phyloP scores from a whole-genome alignment of 2,888 invertebrate species.

The Actias luna region DNA sequence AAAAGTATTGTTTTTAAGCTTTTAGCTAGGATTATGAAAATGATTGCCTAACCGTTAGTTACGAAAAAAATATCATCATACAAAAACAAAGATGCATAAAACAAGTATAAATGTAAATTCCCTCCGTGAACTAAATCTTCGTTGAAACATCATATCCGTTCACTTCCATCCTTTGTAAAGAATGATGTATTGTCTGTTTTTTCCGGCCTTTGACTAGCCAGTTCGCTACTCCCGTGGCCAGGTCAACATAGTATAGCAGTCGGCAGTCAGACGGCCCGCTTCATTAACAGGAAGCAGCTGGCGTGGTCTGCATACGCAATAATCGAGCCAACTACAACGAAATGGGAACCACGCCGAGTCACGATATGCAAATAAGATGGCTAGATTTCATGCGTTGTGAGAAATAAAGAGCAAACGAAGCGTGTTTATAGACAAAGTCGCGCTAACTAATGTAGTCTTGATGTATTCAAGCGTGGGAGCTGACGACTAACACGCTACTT shows the following conservation, averaged over 20 bases:
- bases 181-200: conserved; percentile 19
- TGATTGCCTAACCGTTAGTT: too few species aligned
- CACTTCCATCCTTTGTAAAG: conserved; percentile 19
- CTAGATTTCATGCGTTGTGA: conserved; percentile 34
- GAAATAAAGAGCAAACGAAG: conserved; percentile 28
- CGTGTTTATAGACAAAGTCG: conserved; percentile 29
- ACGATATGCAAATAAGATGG: conserved; percentile 42
- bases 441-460: conserved; percentile 29
- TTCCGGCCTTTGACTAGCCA: conserved; percentile 20
- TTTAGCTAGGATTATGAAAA: too few species aligned
- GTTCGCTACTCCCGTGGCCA: conserved; percentile 16
- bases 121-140: conserved; percentile 12
- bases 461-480: conserved; percentile 5
- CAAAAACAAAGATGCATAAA: not conserved
- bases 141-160: conserved; percentile 13
- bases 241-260: conserved; percentile 28
- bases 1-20: too few species aligned
- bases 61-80: not conserved
- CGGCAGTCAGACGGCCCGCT: conserved; percentile 46
- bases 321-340: conserved; percentile 31
- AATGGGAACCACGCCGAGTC: conserved; percentile 39
- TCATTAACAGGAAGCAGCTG: conserved; percentile 68
- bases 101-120: not conserved
- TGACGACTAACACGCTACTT: not conserved
- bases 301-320: conserved; percentile 66